phyloP scores from a whole-genome alignment of 2,888 invertebrate genomes.

The Orchesellides sinensis region DNA sequence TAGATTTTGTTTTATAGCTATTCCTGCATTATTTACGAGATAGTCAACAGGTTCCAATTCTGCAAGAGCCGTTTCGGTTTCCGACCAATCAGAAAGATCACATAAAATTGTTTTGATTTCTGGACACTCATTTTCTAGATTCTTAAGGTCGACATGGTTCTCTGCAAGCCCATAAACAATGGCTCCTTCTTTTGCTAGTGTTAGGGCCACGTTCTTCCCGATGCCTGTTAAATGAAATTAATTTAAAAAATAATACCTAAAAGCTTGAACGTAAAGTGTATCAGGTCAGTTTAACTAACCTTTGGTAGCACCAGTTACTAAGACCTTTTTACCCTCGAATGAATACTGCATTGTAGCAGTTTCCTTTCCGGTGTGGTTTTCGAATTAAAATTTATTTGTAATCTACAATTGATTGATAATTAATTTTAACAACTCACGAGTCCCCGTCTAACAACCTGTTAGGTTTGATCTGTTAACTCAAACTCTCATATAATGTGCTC shows the following conservation, averaged over 20 bases:
- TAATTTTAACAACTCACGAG: no score
- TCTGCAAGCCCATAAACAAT: slow-evolving; percentile 88
- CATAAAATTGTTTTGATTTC: slow-evolving; percentile 83
- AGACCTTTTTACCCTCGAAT: slow-evolving; percentile 86
- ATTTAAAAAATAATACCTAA: background rate
- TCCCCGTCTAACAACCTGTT: no score
- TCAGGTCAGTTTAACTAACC: slow-evolving; percentile 77
- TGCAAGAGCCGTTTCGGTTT: slow-evolving; percentile 81
- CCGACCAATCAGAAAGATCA: slow-evolving; percentile 87
- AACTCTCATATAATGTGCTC: no score
- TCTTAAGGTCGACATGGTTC: slow-evolving; percentile 82
- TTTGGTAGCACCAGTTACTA: slow-evolving; percentile 93
- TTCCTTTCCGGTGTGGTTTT: background rate
- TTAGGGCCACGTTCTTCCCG: slow-evolving; percentile 80
- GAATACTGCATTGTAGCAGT: slow-evolving; percentile 65
- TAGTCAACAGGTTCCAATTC: slow-evolving; percentile 85
- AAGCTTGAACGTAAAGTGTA: background rate
- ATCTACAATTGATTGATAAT: background rate
- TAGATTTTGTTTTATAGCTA: slow-evolving; percentile 79
- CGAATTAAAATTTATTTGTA: background rate
- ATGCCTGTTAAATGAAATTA: slow-evolving; percentile 79
- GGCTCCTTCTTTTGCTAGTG: slow-evolving; percentile 77
- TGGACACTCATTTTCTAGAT: slow-evolving; percentile 80
- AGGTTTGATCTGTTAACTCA: no score
- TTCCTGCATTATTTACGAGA: slow-evolving; percentile 93